Evolutionary conservation across 2,797 vertebrate genomes (phyloP), one percentile per base, ranked within the genome.

Genomic region (Malurus leucopterus): DNA sequence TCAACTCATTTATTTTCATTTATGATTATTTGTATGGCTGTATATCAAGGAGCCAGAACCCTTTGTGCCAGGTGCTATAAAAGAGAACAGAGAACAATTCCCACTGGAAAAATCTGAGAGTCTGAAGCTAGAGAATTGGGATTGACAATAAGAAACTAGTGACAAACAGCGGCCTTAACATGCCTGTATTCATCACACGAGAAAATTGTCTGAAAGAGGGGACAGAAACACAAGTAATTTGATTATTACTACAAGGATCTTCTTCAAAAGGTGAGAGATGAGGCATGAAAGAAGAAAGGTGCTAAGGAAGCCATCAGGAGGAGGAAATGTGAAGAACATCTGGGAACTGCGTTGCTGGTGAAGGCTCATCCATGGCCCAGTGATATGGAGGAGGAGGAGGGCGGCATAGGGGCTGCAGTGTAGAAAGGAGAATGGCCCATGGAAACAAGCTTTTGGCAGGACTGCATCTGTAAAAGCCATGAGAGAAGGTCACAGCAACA

Each of bases 1-100:
- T 90, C 93, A 95, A 95, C 86, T 95, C 68, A 89, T 94, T 95
- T 95, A 92, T 95, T 95, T 95, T 93, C 90, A 84, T 84, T 93
- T 94, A 91, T 92, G 84, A 67, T 92, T 94, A 93, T 95, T 95
- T 92, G 68, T 81, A 68, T 19, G 87, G 59, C 86, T 88, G 18
- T 47, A 95, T 73, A 84, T 89, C 64, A 84, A 71, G 44, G 5
- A 94, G 76, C 85, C 87, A 94, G 49, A 84, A 29, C 30, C 67
- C 30, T 61, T 77, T 64, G n/a, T 90, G 88, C 93, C 86, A 92
- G 88, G 77, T 86, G 34, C 36, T 79, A 14, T 86, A 80, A 93
- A 89, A 85, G 27, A 74, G 36, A 81, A 69, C 3, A 46, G 72
- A 93, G 29, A 67, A 58, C 34, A 87, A 85, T 38, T 85, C 47